These are phyloP conservation scores for Polyodon spathula DNA, from an alignment of 2,113 vertebrate genomes.

Conservation along the genomic window DNA sequence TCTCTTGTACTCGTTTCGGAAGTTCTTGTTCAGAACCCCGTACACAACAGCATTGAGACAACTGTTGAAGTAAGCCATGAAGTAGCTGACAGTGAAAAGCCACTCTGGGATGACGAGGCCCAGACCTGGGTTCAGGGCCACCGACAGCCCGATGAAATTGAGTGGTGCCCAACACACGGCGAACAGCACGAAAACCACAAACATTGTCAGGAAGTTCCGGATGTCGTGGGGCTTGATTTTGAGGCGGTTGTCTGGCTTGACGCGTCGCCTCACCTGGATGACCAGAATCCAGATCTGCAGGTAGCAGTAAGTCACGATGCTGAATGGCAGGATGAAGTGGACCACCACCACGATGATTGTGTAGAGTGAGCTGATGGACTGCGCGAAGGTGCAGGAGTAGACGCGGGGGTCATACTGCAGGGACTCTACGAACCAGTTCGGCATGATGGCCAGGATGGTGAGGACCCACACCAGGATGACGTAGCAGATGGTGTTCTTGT, in stretches of 20 bases:
- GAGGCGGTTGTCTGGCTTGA: constrained; percentile 53
- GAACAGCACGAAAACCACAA: constrained; percentile 70
- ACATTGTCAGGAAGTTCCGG: constrained; percentile 72
- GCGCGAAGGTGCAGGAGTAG: constrained; percentile 70
- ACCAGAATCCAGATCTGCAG: constrained; percentile 69
- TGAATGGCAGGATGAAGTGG: constrained; percentile 66
- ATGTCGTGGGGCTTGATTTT: constrained; percentile 65
- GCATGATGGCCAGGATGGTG: constrained; percentile 58
- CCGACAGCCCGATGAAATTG: constrained; percentile 66
- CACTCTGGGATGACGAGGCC: constrained; percentile 56
- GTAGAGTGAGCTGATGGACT: constrained; percentile 66
- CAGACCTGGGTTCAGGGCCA: constrained; percentile 54
- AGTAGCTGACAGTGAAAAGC: constrained; percentile 70
- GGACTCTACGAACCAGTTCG: constrained; percentile 69
- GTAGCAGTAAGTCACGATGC: constrained; percentile 68
- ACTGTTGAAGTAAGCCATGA: constrained; percentile 77
- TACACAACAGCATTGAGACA: constrained; percentile 71
- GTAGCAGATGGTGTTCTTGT: constrained; percentile 60
- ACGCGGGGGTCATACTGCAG: constrained; percentile 64
- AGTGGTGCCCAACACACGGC: constrained; percentile 71
- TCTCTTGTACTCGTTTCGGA: constrained; percentile 70
- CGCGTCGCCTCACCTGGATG: constrained; percentile 53
- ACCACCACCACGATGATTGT: constrained; percentile 64
- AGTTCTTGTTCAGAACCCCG: constrained; percentile 66
- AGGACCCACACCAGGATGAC: constrained; percentile 61